phyloP scores from a whole-genome alignment of 1,140 invertebrate genomes.

The Heliothis virescens region DNA sequence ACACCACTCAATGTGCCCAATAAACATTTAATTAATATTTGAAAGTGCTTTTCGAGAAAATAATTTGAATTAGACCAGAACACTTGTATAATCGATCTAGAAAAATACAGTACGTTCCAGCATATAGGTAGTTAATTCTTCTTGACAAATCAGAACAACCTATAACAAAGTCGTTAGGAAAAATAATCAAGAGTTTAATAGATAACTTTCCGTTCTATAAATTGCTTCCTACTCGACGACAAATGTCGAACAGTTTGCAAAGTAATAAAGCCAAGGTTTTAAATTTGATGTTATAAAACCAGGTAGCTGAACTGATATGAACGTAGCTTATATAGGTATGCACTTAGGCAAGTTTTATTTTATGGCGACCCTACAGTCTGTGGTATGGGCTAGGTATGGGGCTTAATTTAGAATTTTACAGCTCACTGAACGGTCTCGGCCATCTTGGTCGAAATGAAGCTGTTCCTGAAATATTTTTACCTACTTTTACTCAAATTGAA shows the following conservation, averaged over 20 bases:
- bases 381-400: neutral
- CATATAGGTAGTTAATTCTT: too few species aligned
- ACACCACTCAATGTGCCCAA: slow-evolving; percentile 29
- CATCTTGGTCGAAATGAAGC: slow-evolving; percentile 6
- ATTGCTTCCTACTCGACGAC: slow-evolving; percentile 20
- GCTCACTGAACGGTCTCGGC: slow-evolving; percentile 35
- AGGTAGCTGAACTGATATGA: slow-evolving; percentile 4
- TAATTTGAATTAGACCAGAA: neutral
- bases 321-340: neutral
- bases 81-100: neutral
- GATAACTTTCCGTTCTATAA: slow-evolving; percentile 35
- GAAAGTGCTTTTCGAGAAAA: neutral
- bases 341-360: slow-evolving; percentile 12
- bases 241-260: slow-evolving; percentile 28
- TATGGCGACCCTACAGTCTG: slow-evolving; percentile 22
- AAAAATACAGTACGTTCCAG: neutral
- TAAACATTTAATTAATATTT: slow-evolving; percentile 23
- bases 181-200: slow-evolving; percentile 42
- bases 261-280: slow-evolving; percentile 24
- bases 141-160: neutral
- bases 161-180: neutral
- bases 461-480: slow-evolving; percentile 4
- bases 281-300: neutral
- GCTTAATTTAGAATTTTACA: slow-evolving; percentile 35
- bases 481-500: slow-evolving; percentile 14